Evolutionary conservation across 2,888 invertebrate genomes (phyloP), one percentile per base, ranked within the genome.

Genomic region (Amblyjoppa fuscipennis): DNA sequence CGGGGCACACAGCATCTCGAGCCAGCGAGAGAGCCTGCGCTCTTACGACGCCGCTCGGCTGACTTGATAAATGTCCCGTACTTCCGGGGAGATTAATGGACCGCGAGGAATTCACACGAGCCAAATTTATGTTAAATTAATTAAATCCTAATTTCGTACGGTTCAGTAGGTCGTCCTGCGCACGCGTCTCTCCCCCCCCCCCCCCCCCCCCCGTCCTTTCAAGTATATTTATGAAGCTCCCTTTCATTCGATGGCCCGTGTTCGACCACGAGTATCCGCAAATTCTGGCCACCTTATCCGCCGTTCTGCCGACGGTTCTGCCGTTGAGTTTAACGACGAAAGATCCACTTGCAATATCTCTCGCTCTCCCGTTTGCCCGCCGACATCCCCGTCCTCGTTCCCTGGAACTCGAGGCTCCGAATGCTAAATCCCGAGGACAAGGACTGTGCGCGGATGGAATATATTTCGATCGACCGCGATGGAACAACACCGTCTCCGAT

Each of bases 61-160:
- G 76, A 88, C 89, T 89, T 90, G 89, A 90, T 88, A 89, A 91
- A 91, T 90, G 89, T 85, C 84, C 86, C 78, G 81, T 77, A 88
- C 89, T 89, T 89, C 87, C 90, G 87, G 74, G 81, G 83, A 85
- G 85, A 87, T 87, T 88, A 89, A 89, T 89, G 87, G 88, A 89
- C 88, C 87, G 70, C 82, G 83, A 84, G 86, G 86, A 90, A 89
- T 88, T 87, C 80, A 80, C 83, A 84, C 81, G 83, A 80, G 79
- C 87, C 86, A 85, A 88, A 89, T 89, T 89, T 88, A 88, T 88
- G 87, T 85, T 87, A 86, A 88, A 87, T 88, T 89, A 89, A 89
- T 90, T 88, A 89, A 89, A 85, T 84, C 84, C 82, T 86, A 84
- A 86, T 84, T 86, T 82, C 83, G 77, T 74, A 59, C 84, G 82